Conservation (phyloP, 1,140 invertebrate species). For the Conus betulinus region DNA sequence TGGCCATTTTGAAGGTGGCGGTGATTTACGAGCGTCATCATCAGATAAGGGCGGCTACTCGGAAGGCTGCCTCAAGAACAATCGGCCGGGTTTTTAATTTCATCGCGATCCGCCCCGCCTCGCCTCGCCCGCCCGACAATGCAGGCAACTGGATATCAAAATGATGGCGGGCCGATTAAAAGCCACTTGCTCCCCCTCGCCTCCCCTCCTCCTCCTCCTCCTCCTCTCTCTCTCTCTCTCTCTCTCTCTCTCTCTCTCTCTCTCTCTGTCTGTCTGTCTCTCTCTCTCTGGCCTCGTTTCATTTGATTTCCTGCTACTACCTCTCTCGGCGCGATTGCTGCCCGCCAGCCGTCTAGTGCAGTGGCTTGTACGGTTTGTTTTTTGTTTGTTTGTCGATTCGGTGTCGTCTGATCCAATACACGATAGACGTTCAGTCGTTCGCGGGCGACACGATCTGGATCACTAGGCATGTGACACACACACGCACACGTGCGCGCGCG, state of each 20-base stretch:
- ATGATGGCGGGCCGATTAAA: slow-evolving; percentile 27
- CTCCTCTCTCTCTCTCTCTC: background rate
- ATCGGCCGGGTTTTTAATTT: slow-evolving; percentile 39
- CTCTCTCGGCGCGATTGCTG: too few species aligned
- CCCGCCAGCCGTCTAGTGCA: too few species aligned
- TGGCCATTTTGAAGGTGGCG: background rate
- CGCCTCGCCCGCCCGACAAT: background rate
- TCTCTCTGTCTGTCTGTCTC: slow-evolving; percentile 11
- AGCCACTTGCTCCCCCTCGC: background rate
- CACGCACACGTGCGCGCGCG: too few species aligned
- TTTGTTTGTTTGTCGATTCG: too few species aligned
- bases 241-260: slow-evolving; percentile 22
- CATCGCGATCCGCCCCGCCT: slow-evolving; percentile 22
- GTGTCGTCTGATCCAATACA: too few species aligned
- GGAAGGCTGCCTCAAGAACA: slow-evolving; percentile 28
- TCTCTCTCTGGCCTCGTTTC: background rate
- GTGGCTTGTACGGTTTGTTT: too few species aligned
- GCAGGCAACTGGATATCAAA: slow-evolving; percentile 38
- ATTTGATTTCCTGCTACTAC: too few species aligned
- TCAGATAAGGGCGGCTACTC: slow-evolving; percentile 35
- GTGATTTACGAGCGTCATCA: slow-evolving; percentile 38
- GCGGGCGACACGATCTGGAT: too few species aligned
- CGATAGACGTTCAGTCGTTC: too few species aligned
- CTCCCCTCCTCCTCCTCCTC: background rate
- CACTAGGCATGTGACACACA: too few species aligned